Percentiles rank a stretch among this genome's conserved stretches.
These are phyloP conservation scores for Eupithecia inturbata DNA, from an alignment of 2,888 invertebrate species.

Conservation along the genomic window DNA sequence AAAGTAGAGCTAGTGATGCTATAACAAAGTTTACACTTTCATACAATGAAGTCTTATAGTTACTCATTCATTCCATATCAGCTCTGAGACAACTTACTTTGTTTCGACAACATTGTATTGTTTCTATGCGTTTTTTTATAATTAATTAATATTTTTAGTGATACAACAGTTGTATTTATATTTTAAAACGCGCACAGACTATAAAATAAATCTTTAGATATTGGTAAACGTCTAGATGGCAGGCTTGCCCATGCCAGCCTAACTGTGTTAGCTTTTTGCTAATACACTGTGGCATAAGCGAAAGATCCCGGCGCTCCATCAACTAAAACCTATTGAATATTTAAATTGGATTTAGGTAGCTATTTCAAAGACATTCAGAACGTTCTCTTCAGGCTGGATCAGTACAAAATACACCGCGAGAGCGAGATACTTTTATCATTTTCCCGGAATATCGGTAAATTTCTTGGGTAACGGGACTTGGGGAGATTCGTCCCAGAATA, in stretches of 20 bases:
- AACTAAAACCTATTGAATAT: conserved; percentile 72
- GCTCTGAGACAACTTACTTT: background rate
- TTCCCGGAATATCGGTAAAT: conserved; percentile 8
- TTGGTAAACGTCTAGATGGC: background rate
- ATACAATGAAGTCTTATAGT: background rate
- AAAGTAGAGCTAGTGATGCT: background rate
- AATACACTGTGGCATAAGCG: conserved; percentile 42
- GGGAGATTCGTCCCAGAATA: conserved; percentile 1
- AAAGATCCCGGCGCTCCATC: conserved; percentile 64
- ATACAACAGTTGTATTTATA: background rate
- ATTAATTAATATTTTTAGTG: background rate
- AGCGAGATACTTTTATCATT: conserved; percentile 12
- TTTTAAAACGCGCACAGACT: background rate
- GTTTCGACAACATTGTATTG: background rate
- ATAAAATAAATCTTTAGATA: background rate
- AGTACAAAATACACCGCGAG: conserved; percentile 14
- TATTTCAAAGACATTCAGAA: conserved; percentile 46
- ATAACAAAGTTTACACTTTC: background rate
- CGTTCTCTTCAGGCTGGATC: conserved; percentile 21
- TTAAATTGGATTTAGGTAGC: conserved; percentile 65
- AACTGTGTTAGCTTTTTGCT: conserved; percentile 24
- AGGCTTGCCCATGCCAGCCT: background rate
- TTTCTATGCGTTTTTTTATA: background rate
- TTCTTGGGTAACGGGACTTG: conserved; percentile 1
- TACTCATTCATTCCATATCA: background rate